Conservation (phyloP, 23 tunicate species). For the Diplosoma virens region DNA sequence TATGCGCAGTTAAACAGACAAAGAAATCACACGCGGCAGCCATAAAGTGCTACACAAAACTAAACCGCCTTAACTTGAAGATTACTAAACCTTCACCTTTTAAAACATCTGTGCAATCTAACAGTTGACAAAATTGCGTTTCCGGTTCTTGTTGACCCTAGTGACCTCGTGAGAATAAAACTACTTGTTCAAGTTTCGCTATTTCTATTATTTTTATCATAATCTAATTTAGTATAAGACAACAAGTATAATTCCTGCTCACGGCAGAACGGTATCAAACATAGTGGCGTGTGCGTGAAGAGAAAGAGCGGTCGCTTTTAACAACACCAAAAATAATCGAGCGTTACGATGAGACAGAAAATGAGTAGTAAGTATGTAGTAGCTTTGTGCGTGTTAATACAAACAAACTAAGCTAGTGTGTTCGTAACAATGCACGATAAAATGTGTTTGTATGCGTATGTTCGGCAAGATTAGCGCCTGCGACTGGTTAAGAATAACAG, state of each 20-base stretch:
- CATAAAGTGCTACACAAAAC: conserved; percentile 22
- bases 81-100: conserved; percentile 9
- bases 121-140: neutral
- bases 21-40: conserved; percentile 48
- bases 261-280: conserved; percentile 25
- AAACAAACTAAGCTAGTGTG: conserved; percentile 42
- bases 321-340: conserved; percentile 92
- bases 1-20: conserved; percentile 49
- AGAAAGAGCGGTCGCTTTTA: conserved; percentile 79
- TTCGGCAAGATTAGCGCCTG: conserved; percentile 68
- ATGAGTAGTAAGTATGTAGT: conserved; percentile 87
- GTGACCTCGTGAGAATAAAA: conserved; percentile 34
- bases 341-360: conserved; percentile 97
- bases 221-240: conserved; percentile 12
- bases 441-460: conserved; percentile 57
- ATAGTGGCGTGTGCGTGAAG: conserved; percentile 46
- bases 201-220: neutral
- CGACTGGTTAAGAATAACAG: conserved; percentile 68
- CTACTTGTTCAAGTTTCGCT: neutral
- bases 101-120: neutral
- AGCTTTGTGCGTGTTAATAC: conserved; percentile 41
- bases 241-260: conserved; percentile 26
- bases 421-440: conserved; percentile 14
- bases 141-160: conserved; percentile 32
- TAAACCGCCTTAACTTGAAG: conserved; percentile 1